phyloP scores from a whole-genome alignment of 2,113 vertebrate species.

The Procavia capensis region DNA sequence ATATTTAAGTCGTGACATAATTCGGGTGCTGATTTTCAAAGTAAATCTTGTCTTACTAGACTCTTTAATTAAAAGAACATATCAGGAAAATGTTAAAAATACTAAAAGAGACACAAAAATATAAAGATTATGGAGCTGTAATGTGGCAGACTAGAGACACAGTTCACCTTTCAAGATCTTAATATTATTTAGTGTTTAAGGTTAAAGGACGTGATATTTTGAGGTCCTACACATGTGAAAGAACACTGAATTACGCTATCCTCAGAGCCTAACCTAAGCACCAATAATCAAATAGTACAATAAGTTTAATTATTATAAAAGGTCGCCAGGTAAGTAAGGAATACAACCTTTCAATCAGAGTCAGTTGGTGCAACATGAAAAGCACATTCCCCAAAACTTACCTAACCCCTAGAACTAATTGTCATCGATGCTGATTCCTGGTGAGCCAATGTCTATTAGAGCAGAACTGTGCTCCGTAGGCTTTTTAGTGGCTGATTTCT shows the following conservation, averaged over 20 bases:
- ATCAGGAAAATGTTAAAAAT: neutral
- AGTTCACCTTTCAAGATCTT: neutral
- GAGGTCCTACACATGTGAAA: neutral
- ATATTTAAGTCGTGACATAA: neutral
- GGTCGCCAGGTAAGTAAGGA: neutral
- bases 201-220: neutral
- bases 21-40: slow-evolving; percentile 31
- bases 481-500: neutral
- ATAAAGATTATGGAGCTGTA: neutral
- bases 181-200: neutral
- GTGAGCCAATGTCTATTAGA: neutral
- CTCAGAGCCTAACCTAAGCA: neutral
- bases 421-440: neutral
- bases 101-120: neutral
- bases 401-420: neutral
- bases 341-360: neutral
- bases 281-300: neutral
- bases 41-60: slow-evolving; percentile 16
- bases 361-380: neutral
- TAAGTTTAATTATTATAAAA: neutral
- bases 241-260: neutral
- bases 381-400: neutral
- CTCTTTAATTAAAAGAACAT: slow-evolving; percentile 10
- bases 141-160: neutral
- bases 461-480: neutral